Percentiles rank a stretch among this genome's conserved stretches.
phyloP scores from a whole-genome alignment of 1,140 invertebrate species.

The Sminthurinus signatus region DNA sequence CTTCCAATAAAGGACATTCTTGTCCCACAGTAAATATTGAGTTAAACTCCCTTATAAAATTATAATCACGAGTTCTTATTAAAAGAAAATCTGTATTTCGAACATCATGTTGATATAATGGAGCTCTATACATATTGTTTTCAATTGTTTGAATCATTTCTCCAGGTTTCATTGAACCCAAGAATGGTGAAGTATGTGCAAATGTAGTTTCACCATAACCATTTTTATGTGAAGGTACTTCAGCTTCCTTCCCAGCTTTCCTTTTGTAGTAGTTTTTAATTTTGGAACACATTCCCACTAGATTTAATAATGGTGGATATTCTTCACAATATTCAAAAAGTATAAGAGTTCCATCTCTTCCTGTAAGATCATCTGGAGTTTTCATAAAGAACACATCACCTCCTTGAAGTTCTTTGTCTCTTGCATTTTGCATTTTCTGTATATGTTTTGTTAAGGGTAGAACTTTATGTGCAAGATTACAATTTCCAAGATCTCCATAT shows the following conservation, averaged over 20 bases:
- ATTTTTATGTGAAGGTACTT: slow-evolving; percentile 67
- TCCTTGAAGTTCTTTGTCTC: slow-evolving; percentile 87
- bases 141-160: slow-evolving; percentile 90
- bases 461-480: slow-evolving; percentile 66
- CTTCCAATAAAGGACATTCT: slow-evolving; percentile 94
- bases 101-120: slow-evolving; percentile 85
- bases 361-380: slow-evolving; percentile 89
- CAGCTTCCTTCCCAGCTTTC: slow-evolving; percentile 82
- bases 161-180: slow-evolving; percentile 86
- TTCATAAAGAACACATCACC: slow-evolving; percentile 99
- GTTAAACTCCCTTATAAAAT: slow-evolving; percentile 84
- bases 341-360: slow-evolving; percentile 88
- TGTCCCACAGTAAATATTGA: slow-evolving; percentile 89
- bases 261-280: slow-evolving; percentile 99
- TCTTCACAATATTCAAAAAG: slow-evolving; percentile 96
- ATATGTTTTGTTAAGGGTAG: slow-evolving; percentile 83
- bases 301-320: slow-evolving; percentile 91
- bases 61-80: slow-evolving; percentile 82
- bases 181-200: slow-evolving; percentile 93
- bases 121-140: slow-evolving; percentile 96
- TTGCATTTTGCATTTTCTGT: slow-evolving; percentile 83
- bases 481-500: slow-evolving; percentile 62
- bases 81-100: slow-evolving; percentile 82
- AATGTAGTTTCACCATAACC: slow-evolving; percentile 93
- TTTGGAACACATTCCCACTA: slow-evolving; percentile 97